phyloP scores from a whole-genome alignment of 1,140 invertebrate species.

The Lepidotrigona ventralis region DNA sequence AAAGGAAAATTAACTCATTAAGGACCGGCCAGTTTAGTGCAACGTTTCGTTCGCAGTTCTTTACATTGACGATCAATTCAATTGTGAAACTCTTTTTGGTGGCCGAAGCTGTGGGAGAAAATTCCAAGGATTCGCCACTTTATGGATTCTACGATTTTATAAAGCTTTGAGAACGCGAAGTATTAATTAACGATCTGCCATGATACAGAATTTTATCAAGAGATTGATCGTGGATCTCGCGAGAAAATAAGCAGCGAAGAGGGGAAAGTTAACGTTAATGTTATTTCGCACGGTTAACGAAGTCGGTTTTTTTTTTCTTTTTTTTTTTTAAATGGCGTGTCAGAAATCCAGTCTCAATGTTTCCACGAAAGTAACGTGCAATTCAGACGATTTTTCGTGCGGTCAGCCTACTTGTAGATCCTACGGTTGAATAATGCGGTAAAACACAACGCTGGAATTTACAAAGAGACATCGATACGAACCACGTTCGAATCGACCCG shows the following conservation, averaged over 20 bases:
- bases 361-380: not conserved
- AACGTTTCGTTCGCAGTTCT: too few relatives aligned
- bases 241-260: not conserved
- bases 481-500: not conserved
- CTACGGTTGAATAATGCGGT: not conserved
- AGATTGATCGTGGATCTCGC: not conserved
- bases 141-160: too few relatives aligned
- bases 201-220: not conserved
- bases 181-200: not conserved
- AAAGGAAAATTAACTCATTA: not conserved
- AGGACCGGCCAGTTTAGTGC: too few relatives aligned
- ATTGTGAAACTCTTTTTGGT: too few relatives aligned
- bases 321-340: not conserved
- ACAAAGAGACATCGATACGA: not conserved
- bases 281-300: not conserved
- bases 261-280: too few relatives aligned
- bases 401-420: not conserved
- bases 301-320: not conserved
- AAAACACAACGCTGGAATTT: not conserved
- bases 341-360: not conserved
- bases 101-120: too few relatives aligned
- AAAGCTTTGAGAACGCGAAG: too few relatives aligned
- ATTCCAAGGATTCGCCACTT: too few relatives aligned
- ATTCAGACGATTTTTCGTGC: not conserved
- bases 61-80: too few relatives aligned